Conservation (phyloP, 1,140 invertebrate genomes). For the Phortica variegata region DNA sequence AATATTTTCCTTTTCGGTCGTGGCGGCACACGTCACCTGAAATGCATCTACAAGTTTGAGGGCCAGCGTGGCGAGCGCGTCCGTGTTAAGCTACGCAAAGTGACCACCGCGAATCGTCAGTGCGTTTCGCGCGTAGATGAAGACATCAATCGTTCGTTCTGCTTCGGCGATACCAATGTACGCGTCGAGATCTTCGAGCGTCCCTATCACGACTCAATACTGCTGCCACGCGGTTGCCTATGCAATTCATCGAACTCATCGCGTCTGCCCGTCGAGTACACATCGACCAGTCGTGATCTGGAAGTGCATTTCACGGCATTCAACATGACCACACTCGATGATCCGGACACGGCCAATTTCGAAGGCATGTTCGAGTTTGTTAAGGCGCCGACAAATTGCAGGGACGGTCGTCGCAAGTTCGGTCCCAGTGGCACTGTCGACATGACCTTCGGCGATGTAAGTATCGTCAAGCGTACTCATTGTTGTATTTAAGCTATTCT, state of each 20-base stretch:
- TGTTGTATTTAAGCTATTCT: neutral
- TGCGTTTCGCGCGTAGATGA: conserved; percentile 64
- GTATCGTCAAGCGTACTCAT: conserved; percentile 21
- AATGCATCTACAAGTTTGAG: conserved; percentile 83
- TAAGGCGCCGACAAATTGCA: conserved; percentile 65
- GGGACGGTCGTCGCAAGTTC: conserved; percentile 65
- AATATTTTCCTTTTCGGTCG: conserved; percentile 85
- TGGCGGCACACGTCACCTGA: conserved; percentile 78
- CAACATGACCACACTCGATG: conserved; percentile 80
- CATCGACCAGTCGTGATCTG: conserved; percentile 72
- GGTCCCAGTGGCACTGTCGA: conserved; percentile 77
- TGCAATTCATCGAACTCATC: conserved; percentile 59
- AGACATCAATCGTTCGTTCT: conserved; percentile 72
- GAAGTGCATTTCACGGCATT: conserved; percentile 79
- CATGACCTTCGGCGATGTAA: conserved; percentile 71
- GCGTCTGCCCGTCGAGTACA: conserved; percentile 69
- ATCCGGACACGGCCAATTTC: conserved; percentile 80
- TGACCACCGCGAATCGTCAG: conserved; percentile 67
- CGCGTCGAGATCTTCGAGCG: conserved; percentile 66
- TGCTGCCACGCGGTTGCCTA: conserved; percentile 66
- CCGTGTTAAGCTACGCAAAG: conserved; percentile 66
- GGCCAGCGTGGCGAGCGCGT: conserved; percentile 76
- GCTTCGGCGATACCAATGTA: conserved; percentile 63
- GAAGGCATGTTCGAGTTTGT: conserved; percentile 83
- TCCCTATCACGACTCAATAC: conserved; percentile 68